A percentile compares a stretch with the other conserved stretches of the same genome.
Conservation (phyloP, 1,140 invertebrate genomes). For the Brevipalpus yothersi region DNA sequence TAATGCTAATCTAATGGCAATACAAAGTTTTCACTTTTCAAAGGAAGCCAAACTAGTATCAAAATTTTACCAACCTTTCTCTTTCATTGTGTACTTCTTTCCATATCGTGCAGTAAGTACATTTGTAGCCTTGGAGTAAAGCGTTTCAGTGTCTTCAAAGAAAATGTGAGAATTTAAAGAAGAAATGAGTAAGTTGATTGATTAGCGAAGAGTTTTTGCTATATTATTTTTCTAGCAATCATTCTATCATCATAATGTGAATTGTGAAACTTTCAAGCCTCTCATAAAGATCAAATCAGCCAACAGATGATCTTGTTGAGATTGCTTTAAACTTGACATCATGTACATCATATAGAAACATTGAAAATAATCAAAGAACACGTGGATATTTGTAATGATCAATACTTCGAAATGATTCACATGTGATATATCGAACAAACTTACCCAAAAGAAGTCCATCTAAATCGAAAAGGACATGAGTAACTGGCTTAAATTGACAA, state of each 20-base stretch:
- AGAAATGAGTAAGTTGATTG: no score
- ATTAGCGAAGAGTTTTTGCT: no score
- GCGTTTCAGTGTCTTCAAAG: not conserved
- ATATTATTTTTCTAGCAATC: no score
- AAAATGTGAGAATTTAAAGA: not conserved
- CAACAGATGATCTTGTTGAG: no score
- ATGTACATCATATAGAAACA: no score
- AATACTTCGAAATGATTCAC: not conserved
- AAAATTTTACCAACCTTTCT: not conserved
- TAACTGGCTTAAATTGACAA: constrained; percentile 7
- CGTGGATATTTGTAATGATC: no score
- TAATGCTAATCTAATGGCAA: no score
- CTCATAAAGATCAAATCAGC: no score
- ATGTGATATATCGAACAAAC: not conserved
- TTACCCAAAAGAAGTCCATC: constrained; percentile 6
- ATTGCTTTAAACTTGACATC: no score
- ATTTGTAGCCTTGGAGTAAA: not conserved
- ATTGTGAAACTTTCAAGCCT: no score
- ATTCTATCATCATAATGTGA: no score
- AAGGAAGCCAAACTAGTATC: not conserved
- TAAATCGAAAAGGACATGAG: constrained; percentile 11
- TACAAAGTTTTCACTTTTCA: not conserved
- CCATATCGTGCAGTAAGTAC: not conserved
- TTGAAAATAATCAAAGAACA: no score
- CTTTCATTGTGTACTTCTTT: not conserved